phyloP scores from a whole-genome alignment of 2,888 invertebrate species.

The Siphlonurus alternatus region DNA sequence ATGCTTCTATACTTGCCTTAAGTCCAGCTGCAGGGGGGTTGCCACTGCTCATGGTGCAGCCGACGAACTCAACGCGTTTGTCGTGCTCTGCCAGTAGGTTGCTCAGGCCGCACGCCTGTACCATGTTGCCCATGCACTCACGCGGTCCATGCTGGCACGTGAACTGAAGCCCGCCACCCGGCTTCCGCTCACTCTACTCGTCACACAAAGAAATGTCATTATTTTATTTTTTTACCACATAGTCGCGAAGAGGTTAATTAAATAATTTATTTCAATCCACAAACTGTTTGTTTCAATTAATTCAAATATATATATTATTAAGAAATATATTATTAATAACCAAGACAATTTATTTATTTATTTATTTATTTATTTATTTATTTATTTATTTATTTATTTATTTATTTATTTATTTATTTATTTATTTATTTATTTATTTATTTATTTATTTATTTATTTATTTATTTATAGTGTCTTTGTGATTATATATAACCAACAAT shows the following conservation, averaged over 20 bases:
- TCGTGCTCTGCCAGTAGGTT: constrained; percentile 21
- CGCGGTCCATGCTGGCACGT: constrained; percentile 51
- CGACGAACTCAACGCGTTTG: constrained; percentile 32
- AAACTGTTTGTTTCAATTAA: not conserved
- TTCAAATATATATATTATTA: too few relatives aligned
- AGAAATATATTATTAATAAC: too few relatives aligned
- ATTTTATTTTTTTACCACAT: not conserved
- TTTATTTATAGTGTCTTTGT: too few relatives aligned
- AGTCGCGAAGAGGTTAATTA: not conserved
- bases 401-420: too few relatives aligned
- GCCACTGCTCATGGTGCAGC: constrained; percentile 39
- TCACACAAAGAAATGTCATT: too few relatives aligned
- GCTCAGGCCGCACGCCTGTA: constrained; percentile 38
- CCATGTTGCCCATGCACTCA: constrained; percentile 58
- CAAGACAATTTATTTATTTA: too few relatives aligned
- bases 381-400: too few relatives aligned
- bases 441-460: too few relatives aligned
- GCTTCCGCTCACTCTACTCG: constrained; percentile 12
- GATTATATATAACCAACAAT: too few relatives aligned
- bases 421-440: too few relatives aligned
- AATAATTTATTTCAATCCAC: not conserved
- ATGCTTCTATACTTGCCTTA: constrained; percentile 19
- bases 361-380: too few relatives aligned
- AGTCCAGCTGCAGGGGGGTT: constrained; percentile 18
- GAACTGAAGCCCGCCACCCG: constrained; percentile 27